Percentiles rank a stretch among this genome's conserved stretches.
Conservation (phyloP, 2,797 vertebrate species). For the Arremon brunneinucha region DNA sequence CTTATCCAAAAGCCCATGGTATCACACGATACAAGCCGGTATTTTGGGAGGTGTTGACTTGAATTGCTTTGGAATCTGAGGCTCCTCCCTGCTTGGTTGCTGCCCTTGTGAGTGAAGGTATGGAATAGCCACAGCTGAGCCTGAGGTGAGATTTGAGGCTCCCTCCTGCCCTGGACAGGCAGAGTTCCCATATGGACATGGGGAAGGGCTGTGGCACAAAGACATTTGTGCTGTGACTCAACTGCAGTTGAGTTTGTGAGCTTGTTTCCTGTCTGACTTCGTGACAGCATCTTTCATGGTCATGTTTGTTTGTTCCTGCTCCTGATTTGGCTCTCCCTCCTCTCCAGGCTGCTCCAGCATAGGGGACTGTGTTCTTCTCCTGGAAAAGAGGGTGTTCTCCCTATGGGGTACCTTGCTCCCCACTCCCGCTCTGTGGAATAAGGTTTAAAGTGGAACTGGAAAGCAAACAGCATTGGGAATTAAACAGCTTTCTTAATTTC, state of each 20-base stretch:
- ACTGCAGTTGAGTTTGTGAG: not conserved
- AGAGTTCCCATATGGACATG: accelerated
- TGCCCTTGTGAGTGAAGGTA: not conserved
- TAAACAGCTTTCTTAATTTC: not conserved
- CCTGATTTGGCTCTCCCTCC: not conserved
- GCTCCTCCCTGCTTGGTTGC: not conserved
- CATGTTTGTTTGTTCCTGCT: not conserved
- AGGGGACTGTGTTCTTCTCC: not conserved
- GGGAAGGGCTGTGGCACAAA: not conserved
- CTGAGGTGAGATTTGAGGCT: not conserved
- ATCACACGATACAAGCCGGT: not conserved
- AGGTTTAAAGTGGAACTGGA: not conserved
- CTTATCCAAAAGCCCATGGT: not conserved
- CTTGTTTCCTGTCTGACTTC: not conserved
- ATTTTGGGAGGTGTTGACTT: not conserved
- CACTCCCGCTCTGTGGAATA: not conserved
- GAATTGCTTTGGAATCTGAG: not conserved
- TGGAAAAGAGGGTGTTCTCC: not conserved
- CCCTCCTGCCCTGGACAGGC: accelerated
- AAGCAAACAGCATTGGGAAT: not conserved
- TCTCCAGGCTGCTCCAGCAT: not conserved
- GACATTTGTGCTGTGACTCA: not conserved
- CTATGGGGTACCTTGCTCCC: accelerated
- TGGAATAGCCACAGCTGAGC: accelerated
- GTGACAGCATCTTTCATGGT: accelerated